Evolutionary conservation across 2,797 vertebrate species (phyloP).

Genomic region (Phalanger gymnotis): DNA sequence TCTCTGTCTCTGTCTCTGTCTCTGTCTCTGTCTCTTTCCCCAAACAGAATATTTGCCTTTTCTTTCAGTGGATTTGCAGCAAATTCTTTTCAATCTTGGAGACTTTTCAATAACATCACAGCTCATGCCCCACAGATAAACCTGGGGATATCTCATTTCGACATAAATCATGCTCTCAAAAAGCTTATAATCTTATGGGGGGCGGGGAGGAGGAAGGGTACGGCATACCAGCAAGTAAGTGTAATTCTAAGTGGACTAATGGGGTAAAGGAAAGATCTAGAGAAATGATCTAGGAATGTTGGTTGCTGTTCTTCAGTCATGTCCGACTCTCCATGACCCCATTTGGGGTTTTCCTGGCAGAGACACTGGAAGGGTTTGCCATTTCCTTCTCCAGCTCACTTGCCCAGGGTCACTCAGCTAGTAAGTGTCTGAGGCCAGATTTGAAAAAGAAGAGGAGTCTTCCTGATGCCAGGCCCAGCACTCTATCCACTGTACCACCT

Average conservation of each 20-base stretch:
- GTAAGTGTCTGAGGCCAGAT: background rate
- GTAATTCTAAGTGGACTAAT: background rate
- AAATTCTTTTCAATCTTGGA: background rate
- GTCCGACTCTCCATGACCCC: background rate
- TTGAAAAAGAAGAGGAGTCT: background rate
- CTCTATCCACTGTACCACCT: background rate
- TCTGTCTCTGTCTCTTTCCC: too few relatives aligned
- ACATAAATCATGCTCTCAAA: background rate
- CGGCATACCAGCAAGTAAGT: background rate
- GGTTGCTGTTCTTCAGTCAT: background rate
- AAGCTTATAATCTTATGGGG: background rate
- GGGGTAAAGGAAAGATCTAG: background rate
- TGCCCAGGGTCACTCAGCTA: background rate
- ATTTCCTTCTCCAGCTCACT: background rate
- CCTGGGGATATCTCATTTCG: background rate
- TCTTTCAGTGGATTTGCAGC: too few relatives aligned
- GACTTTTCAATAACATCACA: background rate
- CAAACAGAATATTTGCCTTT: too few relatives aligned
- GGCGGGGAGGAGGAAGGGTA: background rate
- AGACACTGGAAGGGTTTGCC: background rate
- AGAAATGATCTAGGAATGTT: background rate
- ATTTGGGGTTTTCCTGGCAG: background rate
- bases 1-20: too few relatives aligned
- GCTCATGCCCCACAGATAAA: background rate
- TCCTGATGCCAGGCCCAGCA: background rate